A percentile compares a stretch with the other conserved stretches of the same genome.
Evolutionary conservation across 2,113 vertebrate genomes (phyloP).

Genomic region (Fulica atra): DNA sequence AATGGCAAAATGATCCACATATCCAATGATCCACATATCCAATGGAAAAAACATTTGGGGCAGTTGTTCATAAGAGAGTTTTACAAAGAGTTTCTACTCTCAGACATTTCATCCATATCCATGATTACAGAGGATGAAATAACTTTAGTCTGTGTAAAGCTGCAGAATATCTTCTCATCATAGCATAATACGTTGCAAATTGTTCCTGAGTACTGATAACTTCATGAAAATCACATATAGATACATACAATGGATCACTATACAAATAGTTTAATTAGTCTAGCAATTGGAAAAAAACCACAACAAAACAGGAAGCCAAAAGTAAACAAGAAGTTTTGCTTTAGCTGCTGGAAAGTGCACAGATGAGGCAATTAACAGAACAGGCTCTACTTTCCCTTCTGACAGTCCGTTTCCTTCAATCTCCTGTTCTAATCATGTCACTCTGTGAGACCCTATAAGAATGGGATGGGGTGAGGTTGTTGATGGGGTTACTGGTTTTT

Average conservation of each 20-base stretch:
- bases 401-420: neutral
- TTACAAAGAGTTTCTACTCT: neutral
- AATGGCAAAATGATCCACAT: neutral
- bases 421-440: accelerated
- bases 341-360: neutral
- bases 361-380: neutral
- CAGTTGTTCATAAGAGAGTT: neutral
- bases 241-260: neutral
- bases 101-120: neutral
- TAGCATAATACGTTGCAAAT: neutral
- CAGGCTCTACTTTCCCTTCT: neutral
- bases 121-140: neutral
- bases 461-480: accelerated
- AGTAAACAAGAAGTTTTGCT: neutral
- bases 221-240: neutral
- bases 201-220: neutral
- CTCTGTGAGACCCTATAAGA: neutral
- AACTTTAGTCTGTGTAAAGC: neutral
- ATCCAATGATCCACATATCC: neutral
- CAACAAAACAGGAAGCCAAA: neutral
- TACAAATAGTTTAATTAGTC: neutral
- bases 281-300: neutral
- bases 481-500: neutral
- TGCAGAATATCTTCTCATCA: neutral
- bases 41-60: neutral